Evolutionary conservation across 2,797 vertebrate genomes (phyloP).

Genomic region (Austrolebias charrua): DNA sequence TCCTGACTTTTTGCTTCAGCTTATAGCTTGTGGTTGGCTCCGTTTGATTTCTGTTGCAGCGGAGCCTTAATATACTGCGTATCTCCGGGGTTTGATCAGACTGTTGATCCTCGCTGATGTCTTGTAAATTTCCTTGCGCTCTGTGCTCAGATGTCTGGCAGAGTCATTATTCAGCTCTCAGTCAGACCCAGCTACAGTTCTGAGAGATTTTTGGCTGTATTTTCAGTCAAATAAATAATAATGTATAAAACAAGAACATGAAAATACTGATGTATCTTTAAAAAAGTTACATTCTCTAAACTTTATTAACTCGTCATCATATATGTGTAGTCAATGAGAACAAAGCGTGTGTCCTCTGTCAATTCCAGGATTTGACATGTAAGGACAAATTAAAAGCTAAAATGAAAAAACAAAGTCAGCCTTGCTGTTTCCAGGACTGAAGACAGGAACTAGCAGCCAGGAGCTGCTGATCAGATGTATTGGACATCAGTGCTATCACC

Average conservation of each 20-base stretch:
- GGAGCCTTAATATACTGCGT: constrained; percentile 30
- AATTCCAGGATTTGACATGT: too few relatives aligned
- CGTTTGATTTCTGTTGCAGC: constrained; percentile 37
- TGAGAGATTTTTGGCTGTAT: constrained; percentile 2
- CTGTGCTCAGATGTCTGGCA: too few relatives aligned
- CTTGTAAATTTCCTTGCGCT: constrained; percentile 8
- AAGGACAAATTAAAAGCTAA: too few relatives aligned
- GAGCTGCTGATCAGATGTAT: too few relatives aligned
- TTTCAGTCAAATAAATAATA: constrained; percentile 16
- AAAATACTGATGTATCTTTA: background rate
- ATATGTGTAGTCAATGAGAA: too few relatives aligned
- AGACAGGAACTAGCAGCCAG: too few relatives aligned
- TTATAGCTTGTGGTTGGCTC: constrained; percentile 26
- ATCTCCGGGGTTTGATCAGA: constrained; percentile 34
- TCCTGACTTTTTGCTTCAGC: constrained; percentile 34
- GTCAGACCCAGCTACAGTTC: constrained; percentile 20
- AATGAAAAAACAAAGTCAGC: too few relatives aligned
- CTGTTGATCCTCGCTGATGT: constrained; percentile 35
- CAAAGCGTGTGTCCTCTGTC: too few relatives aligned
- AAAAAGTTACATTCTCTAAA: too few relatives aligned
- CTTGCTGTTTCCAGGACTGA: too few relatives aligned
- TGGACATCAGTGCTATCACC: too few relatives aligned
- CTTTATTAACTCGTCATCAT: too few relatives aligned
- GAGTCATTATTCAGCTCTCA: constrained; percentile 33
- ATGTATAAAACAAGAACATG: constrained; percentile 19